phyloP scores from a whole-genome alignment of 2,888 invertebrate genomes.

The Patella caerulea region DNA sequence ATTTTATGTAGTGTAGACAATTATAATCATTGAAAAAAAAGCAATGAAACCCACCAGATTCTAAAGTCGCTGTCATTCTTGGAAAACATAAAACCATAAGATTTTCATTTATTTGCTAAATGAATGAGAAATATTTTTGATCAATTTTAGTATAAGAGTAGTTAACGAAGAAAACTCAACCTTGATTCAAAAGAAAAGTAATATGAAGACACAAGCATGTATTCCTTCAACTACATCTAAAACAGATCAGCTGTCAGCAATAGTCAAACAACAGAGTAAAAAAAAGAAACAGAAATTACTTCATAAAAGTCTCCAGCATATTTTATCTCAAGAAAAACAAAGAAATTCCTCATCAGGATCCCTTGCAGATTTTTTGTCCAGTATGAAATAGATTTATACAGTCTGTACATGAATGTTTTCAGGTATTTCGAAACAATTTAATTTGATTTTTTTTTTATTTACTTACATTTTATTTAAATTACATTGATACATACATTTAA shows the following conservation, averaged over 20 bases:
- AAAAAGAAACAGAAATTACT: not conserved
- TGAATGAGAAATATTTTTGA: too few relatives aligned
- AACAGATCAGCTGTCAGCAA: not conserved
- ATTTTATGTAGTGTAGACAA: too few relatives aligned
- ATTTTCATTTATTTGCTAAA: too few relatives aligned
- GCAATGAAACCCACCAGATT: too few relatives aligned
- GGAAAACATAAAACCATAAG: too few relatives aligned
- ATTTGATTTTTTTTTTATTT: too few relatives aligned
- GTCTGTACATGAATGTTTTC: too few relatives aligned
- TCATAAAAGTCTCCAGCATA: conserved; percentile 1
- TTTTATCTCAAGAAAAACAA: conserved; percentile 7
- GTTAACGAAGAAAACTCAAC: not conserved
- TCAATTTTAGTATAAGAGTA: not conserved
- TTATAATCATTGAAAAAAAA: too few relatives aligned
- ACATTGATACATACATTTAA: too few relatives aligned
- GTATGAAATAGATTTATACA: not conserved
- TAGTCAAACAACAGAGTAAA: not conserved
- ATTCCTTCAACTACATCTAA: not conserved
- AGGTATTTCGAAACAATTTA: too few relatives aligned
- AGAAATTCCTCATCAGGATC: not conserved
- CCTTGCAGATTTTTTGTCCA: not conserved
- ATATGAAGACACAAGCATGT: not conserved
- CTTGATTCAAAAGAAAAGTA: not conserved
- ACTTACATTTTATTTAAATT: too few relatives aligned
- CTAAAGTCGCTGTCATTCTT: too few relatives aligned